Evolutionary conservation across 2,888 invertebrate species (phyloP), one percentile per base, ranked within the genome.

Genomic region (Stenchaetothrips biformis): DNA sequence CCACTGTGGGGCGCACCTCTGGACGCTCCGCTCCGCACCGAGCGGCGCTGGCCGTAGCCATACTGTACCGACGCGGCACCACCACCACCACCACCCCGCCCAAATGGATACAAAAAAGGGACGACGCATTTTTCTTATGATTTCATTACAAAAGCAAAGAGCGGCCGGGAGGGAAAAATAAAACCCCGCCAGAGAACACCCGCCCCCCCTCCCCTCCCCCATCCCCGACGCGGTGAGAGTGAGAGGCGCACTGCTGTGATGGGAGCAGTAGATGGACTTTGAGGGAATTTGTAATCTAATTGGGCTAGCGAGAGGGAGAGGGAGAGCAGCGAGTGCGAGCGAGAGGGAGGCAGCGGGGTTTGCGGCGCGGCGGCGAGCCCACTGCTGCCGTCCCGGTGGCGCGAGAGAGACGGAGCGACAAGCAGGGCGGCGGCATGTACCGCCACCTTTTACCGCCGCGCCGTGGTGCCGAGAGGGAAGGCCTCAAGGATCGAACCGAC

Each of bases 401-500:
- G 37, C 37, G 37, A 37, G 1, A 37, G 37, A 37, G 37, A 37
- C 37, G 4, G 37, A 37, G 37, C 37, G 37, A 37, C 37, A 37
- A 1, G 37, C 37, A 37, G 37, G 37, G 37, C 37, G 37, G 37
- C 37, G 37, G 37, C 37, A 37, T 37, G 37, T 37, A 37, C 37
- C 37, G 4, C 37, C 37, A 37, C 37, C 78, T 82, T 81, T 79
- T 81, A 81, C 82, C 82, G 81, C 80, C 81, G 82, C 81, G 81
- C 83, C 81, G 81, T 82, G 80, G 81, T 82, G 80, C 37, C 37
- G 37, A 37, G 37, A 37, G 37, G 37, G 37, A 37, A 37, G 37
- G 37, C 37, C 37, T 37, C 37, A 37, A 37, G 37, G 37, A 37
- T 37, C 37, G 37, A 37, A 37, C 37, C 37, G 37, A 37, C 37